Evolutionary conservation across 2,113 vertebrate species (phyloP).

Genomic region (Chloropsis hardwickii): DNA sequence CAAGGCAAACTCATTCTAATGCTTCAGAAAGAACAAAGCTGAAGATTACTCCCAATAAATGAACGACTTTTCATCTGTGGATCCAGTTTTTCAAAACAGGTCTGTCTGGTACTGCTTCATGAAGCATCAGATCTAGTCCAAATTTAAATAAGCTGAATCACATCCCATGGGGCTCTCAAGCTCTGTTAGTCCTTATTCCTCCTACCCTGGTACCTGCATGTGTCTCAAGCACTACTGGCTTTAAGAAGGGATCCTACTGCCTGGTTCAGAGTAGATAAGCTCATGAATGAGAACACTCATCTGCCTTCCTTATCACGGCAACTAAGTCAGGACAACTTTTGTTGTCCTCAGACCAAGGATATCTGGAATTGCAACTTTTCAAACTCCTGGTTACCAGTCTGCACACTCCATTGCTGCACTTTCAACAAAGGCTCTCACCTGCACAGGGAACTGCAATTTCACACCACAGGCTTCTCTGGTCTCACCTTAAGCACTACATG

Average conservation of each 20-base stretch:
- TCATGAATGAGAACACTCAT: not conserved
- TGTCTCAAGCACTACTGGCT: not conserved
- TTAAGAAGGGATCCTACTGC: not conserved
- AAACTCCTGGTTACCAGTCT: not conserved
- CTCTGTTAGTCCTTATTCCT: not conserved
- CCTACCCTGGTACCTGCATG: not conserved
- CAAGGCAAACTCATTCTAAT: not conserved
- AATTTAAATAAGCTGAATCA: conserved; percentile 31
- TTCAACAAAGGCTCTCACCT: not conserved
- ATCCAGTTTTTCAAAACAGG: conserved; percentile 27
- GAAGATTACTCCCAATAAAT: not conserved
- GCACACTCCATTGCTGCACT: not conserved
- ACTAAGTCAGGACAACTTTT: not conserved
- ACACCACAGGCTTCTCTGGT: not conserved
- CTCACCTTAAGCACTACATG: not conserved
- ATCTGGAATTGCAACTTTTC: not conserved
- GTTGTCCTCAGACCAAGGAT: not conserved
- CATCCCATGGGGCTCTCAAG: not conserved
- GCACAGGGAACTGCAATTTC: not conserved
- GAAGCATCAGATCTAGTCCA: not conserved
- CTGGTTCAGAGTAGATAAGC: not conserved
- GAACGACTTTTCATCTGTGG: not conserved
- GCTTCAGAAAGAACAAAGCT: not conserved
- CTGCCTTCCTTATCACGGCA: not conserved
- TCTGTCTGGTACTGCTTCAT: conserved; percentile 27